These are phyloP conservation scores for Drosophila meridiana DNA, from an alignment of 2,888 invertebrate species.

Conservation along the genomic window DNA sequence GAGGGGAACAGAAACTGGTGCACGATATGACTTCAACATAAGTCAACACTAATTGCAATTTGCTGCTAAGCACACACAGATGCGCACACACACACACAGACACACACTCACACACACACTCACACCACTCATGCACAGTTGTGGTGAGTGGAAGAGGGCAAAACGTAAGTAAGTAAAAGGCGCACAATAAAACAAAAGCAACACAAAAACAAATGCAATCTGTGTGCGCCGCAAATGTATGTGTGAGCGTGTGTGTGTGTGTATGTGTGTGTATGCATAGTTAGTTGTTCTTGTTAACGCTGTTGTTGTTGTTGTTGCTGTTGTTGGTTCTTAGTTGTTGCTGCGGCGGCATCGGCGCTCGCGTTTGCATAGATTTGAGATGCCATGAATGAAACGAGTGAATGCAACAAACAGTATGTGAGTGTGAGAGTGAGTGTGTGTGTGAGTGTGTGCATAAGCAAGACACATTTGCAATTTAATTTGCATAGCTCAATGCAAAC, in stretches of 20 bases:
- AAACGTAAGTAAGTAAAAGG: conserved; percentile 52
- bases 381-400: conserved; percentile 44
- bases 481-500: conserved; percentile 66
- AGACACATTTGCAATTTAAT: conserved; percentile 66
- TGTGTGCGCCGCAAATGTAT: conserved; percentile 9
- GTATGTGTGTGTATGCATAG: conserved; percentile 14
- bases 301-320: conserved; percentile 19
- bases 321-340: conserved; percentile 36
- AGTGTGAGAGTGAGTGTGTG: conserved; percentile 2
- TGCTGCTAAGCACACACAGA: conserved; percentile 61
- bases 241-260: conserved; percentile 1
- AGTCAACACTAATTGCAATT: conserved; percentile 79
- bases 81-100: conserved; percentile 20
- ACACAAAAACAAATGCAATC: conserved; percentile 51
- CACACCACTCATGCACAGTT: conserved; percentile 9
- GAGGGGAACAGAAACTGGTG: conserved; percentile 44
- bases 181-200: conserved; percentile 50
- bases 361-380: conserved; percentile 52
- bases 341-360: conserved; percentile 30
- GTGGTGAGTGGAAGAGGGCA: conserved; percentile 23
- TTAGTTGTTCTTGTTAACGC: conserved; percentile 26
- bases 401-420: conserved; percentile 25
- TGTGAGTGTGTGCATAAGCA: conserved; percentile 16
- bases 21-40: conserved; percentile 66
- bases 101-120: conserved; percentile 23